Evolutionary conservation across 1,140 invertebrate species (phyloP).

Genomic region (Drosophila nebulosa): DNA sequence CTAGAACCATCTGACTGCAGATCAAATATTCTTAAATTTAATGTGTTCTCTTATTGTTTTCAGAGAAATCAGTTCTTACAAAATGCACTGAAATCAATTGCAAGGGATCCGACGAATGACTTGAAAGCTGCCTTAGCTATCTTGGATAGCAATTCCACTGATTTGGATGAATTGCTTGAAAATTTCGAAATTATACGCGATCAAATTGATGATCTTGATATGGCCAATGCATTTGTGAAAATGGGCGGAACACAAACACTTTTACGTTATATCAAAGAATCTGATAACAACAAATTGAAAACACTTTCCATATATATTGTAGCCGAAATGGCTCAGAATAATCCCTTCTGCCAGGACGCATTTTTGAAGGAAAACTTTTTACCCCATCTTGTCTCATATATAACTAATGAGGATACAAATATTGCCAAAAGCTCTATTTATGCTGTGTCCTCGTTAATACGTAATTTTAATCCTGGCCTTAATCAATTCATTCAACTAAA

Average conservation of each 20-base stretch:
- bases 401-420: constrained; percentile 36
- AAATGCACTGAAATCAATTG: constrained; percentile 39
- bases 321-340: constrained; percentile 60
- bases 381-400: constrained; percentile 33
- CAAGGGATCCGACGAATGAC: constrained; percentile 19
- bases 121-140: constrained; percentile 34
- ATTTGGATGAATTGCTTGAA: constrained; percentile 37
- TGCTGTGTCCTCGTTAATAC: constrained; percentile 53
- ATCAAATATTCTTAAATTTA: no score
- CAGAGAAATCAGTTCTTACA: constrained; percentile 46
- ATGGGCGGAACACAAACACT: constrained; percentile 32
- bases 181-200: constrained; percentile 49
- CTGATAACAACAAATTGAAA: constrained; percentile 20
- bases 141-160: constrained; percentile 14
- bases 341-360: constrained; percentile 52
- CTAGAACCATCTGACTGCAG: no score
- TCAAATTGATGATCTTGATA: constrained; percentile 57
- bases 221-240: constrained; percentile 54
- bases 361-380: constrained; percentile 40
- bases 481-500: constrained; percentile 41
- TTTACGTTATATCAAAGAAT: constrained; percentile 23
- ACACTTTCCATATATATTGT: constrained; percentile 40
- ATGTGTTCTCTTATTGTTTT: background rate
- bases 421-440: constrained; percentile 49
- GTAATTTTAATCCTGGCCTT: constrained; percentile 50